Base-by-base conservation (phyloP, 2,888 invertebrate species). In the Mesopsocus fuscifrons region DNA sequence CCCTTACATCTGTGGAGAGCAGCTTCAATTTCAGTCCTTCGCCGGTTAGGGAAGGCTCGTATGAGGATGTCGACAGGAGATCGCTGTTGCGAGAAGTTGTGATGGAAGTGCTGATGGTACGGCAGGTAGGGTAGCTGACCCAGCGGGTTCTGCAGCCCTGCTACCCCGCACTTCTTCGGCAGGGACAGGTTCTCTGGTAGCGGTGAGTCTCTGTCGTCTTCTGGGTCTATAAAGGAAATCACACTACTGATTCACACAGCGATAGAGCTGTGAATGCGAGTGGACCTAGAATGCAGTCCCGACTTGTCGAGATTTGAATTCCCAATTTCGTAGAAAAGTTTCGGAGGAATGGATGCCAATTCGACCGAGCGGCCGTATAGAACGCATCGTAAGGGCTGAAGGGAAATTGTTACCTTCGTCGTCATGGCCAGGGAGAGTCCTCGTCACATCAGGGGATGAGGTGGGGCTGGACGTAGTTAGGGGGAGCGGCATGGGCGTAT, bases 31-130 rank as follows among this genome's bases (percentile, higher is more conserved):
- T 91, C 87, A 41, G 74, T 76, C 40, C 88, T 70, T 52, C 88
- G 75, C 52, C 87, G 74, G 52, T 81, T 76, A 0, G 92, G 92
- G 57, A 94, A 94, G 1, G 92, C 87, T 51, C 89, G 72, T 51
- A 83, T 71, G 8, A 94, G 67, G 1, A 89, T 83, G 57, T 92
- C 91, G 2, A 92, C 74, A 0, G 91, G 85, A 0, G 84, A 83
- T 42, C 83, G 68, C 51, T 69, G 69, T 35, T 47, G 47, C 41
- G 43, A 44, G 31, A 45, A 47, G 44, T 47, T 44, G 11, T 47
- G 47, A 44, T 49, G 46, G 15, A 16, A 18, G 35, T 49, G 49
- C 41, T 47, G 49, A 26, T 46, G 49, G 46, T 46, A 47, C 22
- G 46, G 42, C 22, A 46, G 43, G 34, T 44, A 47, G 13, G 44